Conservation (phyloP, 2,797 vertebrate species). For the Acanthopagrus latus region DNA sequence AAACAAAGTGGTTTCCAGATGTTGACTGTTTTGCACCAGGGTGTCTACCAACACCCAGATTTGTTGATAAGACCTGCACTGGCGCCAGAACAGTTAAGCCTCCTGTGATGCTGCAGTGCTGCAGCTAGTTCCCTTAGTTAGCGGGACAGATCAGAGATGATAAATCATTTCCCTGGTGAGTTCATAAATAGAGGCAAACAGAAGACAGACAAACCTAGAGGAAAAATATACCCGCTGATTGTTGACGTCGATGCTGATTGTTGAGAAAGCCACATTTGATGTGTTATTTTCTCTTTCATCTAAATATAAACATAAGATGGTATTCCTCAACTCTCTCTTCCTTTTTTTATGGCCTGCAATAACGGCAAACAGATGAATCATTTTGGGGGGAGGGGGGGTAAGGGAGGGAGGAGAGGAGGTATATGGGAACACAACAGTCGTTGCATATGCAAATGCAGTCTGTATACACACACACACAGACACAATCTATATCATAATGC, state of each 20-base stretch:
- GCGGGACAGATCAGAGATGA: slow-evolving; percentile 72
- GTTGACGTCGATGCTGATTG: slow-evolving; percentile 37
- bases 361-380: slow-evolving; percentile 62
- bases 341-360: slow-evolving; percentile 36
- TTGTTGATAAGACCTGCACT: slow-evolving; percentile 46
- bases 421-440: slow-evolving; percentile 8
- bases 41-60: slow-evolving; percentile 41
- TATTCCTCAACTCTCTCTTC: slow-evolving; percentile 57
- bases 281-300: slow-evolving; percentile 72
- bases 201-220: slow-evolving; percentile 58
- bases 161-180: slow-evolving; percentile 64
- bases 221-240: slow-evolving; percentile 62
- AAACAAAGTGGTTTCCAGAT: slow-evolving; percentile 31
- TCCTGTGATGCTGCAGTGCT: slow-evolving; percentile 57
- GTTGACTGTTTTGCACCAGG: slow-evolving; percentile 30
- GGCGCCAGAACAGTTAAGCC: slow-evolving; percentile 60
- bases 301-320: slow-evolving; percentile 75
- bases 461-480: not conserved
- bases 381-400: not conserved
- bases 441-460: slow-evolving; percentile 23
- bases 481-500: slow-evolving; percentile 4
- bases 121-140: slow-evolving; percentile 59
- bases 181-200: slow-evolving; percentile 76
- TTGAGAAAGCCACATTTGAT: slow-evolving; percentile 53
- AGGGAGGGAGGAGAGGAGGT: slow-evolving; percentile 23